Percentiles rank a stretch among this genome's conserved stretches.
These are phyloP conservation scores for Actinostola sp. DNA, from an alignment of 92 coral and sea anemone species.

Conservation along the genomic window DNA sequence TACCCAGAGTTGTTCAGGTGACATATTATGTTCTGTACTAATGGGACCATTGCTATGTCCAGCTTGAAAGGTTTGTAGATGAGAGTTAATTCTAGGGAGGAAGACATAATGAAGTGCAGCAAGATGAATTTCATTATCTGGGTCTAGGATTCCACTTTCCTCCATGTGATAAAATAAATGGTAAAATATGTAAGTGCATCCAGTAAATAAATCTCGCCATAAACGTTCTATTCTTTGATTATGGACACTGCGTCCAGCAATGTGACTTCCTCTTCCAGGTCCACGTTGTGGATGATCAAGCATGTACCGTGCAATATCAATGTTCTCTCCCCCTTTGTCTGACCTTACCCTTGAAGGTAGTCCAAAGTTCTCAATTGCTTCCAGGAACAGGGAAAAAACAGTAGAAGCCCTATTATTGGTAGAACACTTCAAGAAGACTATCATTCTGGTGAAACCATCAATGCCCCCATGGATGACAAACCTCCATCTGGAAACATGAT, in stretches of 20 bases:
- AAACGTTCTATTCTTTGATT: too few species aligned
- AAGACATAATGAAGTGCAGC: conserved; percentile 41
- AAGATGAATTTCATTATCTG: conserved; percentile 39
- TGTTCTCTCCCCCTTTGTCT: too few species aligned
- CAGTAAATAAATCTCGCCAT: conserved; percentile 49
- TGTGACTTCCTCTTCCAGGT: conserved; percentile 45
- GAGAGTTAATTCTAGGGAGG: conserved; percentile 43
- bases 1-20: conserved; percentile 50
- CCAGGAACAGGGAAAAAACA: conserved; percentile 31
- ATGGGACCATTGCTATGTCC: conserved; percentile 42
- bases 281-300: conserved; percentile 27
- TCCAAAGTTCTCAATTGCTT: conserved; percentile 51
- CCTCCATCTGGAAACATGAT: conserved; percentile 29
- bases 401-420: conserved; percentile 48
- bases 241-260: conserved; percentile 31
- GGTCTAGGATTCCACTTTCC: conserved; percentile 24
- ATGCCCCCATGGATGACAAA: conserved; percentile 41
- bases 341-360: conserved; percentile 32
- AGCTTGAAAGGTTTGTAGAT: conserved; percentile 16
- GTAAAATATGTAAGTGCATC: conserved; percentile 39
- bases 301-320: conserved; percentile 45
- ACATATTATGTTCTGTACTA: conserved; percentile 33
- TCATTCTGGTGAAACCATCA: conserved; percentile 41
- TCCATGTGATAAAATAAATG: conserved; percentile 39
- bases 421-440: conserved; percentile 19